Percentiles rank a stretch among this genome's conserved stretches.
Conservation (phyloP, 2,797 vertebrate genomes). For the Stomatorhinus walkeri region DNA sequence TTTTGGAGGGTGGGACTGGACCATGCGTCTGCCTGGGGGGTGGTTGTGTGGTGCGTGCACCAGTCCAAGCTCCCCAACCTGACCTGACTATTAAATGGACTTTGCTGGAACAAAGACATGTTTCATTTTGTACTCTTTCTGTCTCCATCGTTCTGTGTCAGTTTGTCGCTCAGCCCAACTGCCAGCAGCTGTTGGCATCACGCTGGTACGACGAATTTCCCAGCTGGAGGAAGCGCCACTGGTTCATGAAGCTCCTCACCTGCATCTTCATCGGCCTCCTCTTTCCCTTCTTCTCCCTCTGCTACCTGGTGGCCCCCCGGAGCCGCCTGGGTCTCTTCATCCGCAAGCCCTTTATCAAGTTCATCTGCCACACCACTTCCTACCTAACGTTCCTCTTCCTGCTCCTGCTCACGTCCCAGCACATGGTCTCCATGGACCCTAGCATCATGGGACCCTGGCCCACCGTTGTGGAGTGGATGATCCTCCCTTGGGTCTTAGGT, state of each 20-base stretch:
- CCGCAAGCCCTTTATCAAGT: slow-evolving; percentile 97
- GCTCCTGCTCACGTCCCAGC: slow-evolving; percentile 87
- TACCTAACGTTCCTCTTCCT: slow-evolving; percentile 96
- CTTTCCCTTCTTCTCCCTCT: slow-evolving; percentile 83
- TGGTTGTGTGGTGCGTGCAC: background rate
- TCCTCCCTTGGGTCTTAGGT: slow-evolving; percentile 98
- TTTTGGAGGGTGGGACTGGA: too few relatives aligned
- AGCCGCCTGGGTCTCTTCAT: slow-evolving; percentile 87
- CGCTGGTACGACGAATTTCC: slow-evolving; percentile 96
- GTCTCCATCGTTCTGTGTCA: slow-evolving; percentile 37
- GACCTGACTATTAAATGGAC: background rate
- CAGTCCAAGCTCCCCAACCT: background rate
- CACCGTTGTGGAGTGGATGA: slow-evolving; percentile 93
- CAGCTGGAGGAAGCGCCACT: slow-evolving; percentile 91
- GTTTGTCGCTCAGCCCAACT: slow-evolving; percentile 98
- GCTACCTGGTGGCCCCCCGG: slow-evolving; percentile 87
- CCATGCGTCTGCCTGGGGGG: too few relatives aligned
- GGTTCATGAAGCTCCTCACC: slow-evolving; percentile 86
- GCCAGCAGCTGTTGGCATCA: slow-evolving; percentile 92
- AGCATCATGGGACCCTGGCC: slow-evolving; percentile 78
- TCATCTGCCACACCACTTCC: slow-evolving; percentile 97
- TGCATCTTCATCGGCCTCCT: slow-evolving; percentile 86
- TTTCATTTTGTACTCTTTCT: background rate
- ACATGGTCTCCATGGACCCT: slow-evolving; percentile 65
- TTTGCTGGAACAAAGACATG: slow-evolving; percentile 10